Conservation (phyloP, 1,140 invertebrate genomes). For the Sitophilus oryzae region DNA sequence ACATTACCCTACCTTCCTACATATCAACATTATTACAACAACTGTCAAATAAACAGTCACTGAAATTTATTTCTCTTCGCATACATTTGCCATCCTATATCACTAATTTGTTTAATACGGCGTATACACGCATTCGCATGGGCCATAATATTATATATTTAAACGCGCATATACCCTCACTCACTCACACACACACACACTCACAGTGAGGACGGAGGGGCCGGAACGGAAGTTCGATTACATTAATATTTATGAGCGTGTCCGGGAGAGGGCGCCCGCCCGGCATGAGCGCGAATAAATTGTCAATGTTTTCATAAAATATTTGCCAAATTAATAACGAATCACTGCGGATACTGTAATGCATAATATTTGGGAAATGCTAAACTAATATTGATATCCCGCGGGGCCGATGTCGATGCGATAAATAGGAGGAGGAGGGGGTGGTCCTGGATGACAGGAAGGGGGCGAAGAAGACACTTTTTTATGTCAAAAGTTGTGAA, state of each 20-base stretch:
- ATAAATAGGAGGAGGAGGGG: too few relatives aligned
- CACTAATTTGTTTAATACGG: conserved; percentile 30
- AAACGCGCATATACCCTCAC: too few relatives aligned
- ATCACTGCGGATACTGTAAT: conserved; percentile 37
- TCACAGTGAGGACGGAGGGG: conserved; percentile 34
- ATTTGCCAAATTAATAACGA: conserved; percentile 41
- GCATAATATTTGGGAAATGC: conserved; percentile 35
- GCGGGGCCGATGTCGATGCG: conserved; percentile 2
- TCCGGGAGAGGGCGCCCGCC: too few relatives aligned
- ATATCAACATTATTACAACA: too few relatives aligned
- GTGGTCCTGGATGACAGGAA: too few relatives aligned
- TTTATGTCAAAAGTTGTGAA: too few relatives aligned
- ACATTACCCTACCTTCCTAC: too few relatives aligned
- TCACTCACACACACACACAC: conserved; percentile 31
- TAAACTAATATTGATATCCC: conserved; percentile 28
- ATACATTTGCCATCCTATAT: too few relatives aligned
- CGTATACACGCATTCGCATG: conserved; percentile 34
- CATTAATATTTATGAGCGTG: conserved; percentile 41
- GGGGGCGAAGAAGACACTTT: too few relatives aligned
- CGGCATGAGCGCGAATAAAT: conserved; percentile 40
- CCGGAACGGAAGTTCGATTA: conserved; percentile 35
- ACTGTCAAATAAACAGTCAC: too few relatives aligned
- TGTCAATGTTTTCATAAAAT: conserved; percentile 41
- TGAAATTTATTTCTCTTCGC: too few relatives aligned
- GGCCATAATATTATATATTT: too few relatives aligned